Base-by-base conservation (phyloP, 1,140 invertebrate genomes). In the Pinna nobilis region DNA sequence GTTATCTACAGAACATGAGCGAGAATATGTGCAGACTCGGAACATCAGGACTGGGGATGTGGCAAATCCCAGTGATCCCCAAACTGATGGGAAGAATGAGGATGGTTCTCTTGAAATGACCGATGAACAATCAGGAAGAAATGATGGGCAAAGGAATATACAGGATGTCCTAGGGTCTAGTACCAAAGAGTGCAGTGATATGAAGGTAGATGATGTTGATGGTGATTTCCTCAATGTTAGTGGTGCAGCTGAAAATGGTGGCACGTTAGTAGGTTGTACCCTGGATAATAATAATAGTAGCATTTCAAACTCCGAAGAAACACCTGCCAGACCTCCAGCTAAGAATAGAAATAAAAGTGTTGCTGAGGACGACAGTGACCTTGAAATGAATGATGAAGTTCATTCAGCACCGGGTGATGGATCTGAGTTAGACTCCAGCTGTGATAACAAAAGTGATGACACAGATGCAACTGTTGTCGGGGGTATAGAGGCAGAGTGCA, bases 371-470 rank as follows among this genome's bases (percentile, higher is more conserved):
- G 55, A 59, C 20, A 59, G 55, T 59, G 55, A 59, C 3, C 37
- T 30, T 59, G 55, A n/a, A n/a, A n/a, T n/a, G n/a, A n/a, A n/a
- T n/a, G n/a, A n/a, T n/a, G 55, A 3, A 59, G 55, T 33, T 33
- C 55, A 3, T 30, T 35, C 55, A 35, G 23, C 11, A 59, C 30
- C 18, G 15, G 11, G 37, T 7, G 37, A 11, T 20, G 13, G 15
- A 18, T 30, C 28, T n/a, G 55, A 59, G 5, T 33, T 59, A 7
- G 55, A 59, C 55, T 59, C 55, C 32, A 59, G 55, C 55, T 59
- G 55, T 59, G 55, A 59, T n/a, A n/a, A n/a, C 23, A 59, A 59
- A 15, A 63, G 59, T 25, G 59, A 63, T 3, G 59, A 63, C 13
- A 37, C 59, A 9, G 59, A 63, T 63, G 59, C 35, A 9, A 63